These are phyloP conservation scores for Seriola quinqueradiata DNA, from an alignment of 2,113 vertebrate species.

Conservation along the genomic window DNA sequence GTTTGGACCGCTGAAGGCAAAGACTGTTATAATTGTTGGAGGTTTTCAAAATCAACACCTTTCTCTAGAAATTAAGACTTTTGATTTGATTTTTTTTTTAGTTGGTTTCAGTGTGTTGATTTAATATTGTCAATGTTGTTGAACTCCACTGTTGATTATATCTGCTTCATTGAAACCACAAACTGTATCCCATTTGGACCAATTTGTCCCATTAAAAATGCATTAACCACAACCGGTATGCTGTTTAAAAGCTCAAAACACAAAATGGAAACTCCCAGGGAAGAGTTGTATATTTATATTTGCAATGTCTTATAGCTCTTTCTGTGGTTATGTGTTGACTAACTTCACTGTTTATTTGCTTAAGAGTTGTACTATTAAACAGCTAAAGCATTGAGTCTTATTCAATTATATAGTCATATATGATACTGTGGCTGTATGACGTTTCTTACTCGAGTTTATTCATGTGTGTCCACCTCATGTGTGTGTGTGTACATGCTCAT, in stretches of 20 bases:
- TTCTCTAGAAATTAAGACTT: not conserved
- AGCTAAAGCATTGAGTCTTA: too few relatives aligned
- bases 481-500: slow-evolving; percentile 66
- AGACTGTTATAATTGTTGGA: not conserved
- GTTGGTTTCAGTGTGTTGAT: not conserved
- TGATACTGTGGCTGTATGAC: not conserved
- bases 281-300: not conserved
- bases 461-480: slow-evolving; percentile 68
- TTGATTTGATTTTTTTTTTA: not conserved
- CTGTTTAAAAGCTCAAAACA: not conserved
- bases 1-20: not conserved
- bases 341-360: not conserved
- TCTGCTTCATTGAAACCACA: not conserved
- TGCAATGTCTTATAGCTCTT: not conserved
- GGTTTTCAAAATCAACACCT: not conserved
- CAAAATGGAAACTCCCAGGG: not conserved
- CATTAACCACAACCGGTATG: not conserved
- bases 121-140: not conserved
- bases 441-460: slow-evolving; percentile 20
- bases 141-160: slow-evolving; percentile 3
- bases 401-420: not conserved
- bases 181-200: not conserved
- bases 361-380: too few relatives aligned
- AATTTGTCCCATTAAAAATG: slow-evolving; percentile 27
- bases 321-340: not conserved